Base-by-base conservation (phyloP, 1,140 invertebrate genomes). In the Odontomachus brunneus region DNA sequence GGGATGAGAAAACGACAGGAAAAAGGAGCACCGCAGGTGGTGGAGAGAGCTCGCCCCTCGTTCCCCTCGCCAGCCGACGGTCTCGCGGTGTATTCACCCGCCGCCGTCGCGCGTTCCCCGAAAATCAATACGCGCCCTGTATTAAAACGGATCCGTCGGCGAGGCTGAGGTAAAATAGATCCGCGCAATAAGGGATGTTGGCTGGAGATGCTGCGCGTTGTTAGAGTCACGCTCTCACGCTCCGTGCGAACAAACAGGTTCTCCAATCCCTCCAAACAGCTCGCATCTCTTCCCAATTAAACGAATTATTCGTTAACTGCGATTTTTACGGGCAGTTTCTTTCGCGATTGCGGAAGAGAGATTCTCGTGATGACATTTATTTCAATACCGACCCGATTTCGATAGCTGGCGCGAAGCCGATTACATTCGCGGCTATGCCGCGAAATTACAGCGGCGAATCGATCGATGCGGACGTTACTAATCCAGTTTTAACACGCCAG, bases 121-220 rank as follows among this genome's bases (percentile, higher is more conserved):
- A 84, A 86, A 89, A 91, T 91, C 91, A 91, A 91, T 91, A 91
- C 87, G 82, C 55, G 59, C 65, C 82, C 3, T 44, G 88, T 82
- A 84, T 88, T 87, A 89, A 85, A 75, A 65, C 84, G 53, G 78
- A 87, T 89, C 80, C 80, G 69, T 78, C 74, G 73, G 82, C 82
- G 78, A 63, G 84, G 82, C 62, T 73, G 84, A 84, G 59, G 72
- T 71, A 33, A 80, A 86, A 44, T 12, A 69, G 22, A 78, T 57
- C 15, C 14, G 22, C 17, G 19, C 51, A 33, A 51, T 51, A 14
- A 75, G 38, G 55, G 9, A 2, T 51, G 19, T 29, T 49, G 38
- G 38, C 38, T 11, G 9, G 38, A 44, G 38, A 44, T 44, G 38
- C 38, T 44, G 38, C 38, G 38, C 2, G 38, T 44, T 11, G 38